Evolutionary conservation across 2,888 invertebrate species (phyloP), one percentile per base, ranked within the genome.

Genomic region (Cryptosula pallasiana): DNA sequence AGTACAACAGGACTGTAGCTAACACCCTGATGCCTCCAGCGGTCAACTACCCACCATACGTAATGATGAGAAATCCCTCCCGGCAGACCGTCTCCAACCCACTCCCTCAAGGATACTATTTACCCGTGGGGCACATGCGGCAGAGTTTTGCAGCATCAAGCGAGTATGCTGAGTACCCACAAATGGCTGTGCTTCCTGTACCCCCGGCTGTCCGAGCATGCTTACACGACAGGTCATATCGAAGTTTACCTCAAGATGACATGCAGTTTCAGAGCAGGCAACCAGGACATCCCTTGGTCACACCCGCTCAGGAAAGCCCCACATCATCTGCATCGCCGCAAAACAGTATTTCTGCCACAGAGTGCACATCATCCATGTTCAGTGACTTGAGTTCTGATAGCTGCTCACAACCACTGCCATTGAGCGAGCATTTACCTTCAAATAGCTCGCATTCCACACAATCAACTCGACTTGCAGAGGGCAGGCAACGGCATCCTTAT

Each of bases 401-500:
- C 9, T 13, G 29, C 27, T 9, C 63, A 25, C 3, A 5, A 3
- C 63, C 63, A 13, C 13, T 32, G 63, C 63, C 63, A 13, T 32
- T 63, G 32, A 32, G 32, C 32, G 63, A 63, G n/a, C 13, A 5
- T 63, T 9, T 32, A 13, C 3, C 3, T 63, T 20, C 25, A 32
- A n/a, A 9, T n/a, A 1, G 3, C 3, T 29, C 25, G 29, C 63
- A 32, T 2, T 45, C 45, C 20, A 45, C 5, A 45, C 63, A 63
- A 32, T 63, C 63, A 9, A 63, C 63, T 9, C 32, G 20, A 13
- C 25, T 34, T 3, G 29, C n/a, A 5, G 63, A 63, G 27, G 63
- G 63, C 5, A 27, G 63, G 29, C 25, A 25, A 13, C 57, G 13
- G 5, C 57, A 9, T 25, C 73, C 89, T 89, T 80, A 81, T 88